Evolutionary conservation across 2,113 vertebrate genomes (phyloP), one percentile per base, ranked within the genome.

Genomic region (Dunckerocampus dactyliophorus): DNA sequence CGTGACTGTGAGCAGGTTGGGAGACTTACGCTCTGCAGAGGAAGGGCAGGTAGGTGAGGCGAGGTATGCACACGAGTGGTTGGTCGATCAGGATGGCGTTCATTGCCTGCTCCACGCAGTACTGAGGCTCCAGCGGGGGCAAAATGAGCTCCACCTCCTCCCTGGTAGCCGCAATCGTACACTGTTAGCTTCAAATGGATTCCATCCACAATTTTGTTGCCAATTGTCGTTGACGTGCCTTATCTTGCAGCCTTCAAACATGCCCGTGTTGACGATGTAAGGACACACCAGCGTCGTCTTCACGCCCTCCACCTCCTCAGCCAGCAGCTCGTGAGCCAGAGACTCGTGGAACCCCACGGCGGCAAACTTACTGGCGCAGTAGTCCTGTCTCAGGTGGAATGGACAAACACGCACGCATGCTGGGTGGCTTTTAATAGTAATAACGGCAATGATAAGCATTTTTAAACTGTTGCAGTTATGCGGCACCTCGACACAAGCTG

Each of bases 311-410:
- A 82, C 37, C n/a, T 85, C 81, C 6, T 86, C 85, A 12, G 85
- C 81, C 61, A 82, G 75, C 72, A 90, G 75, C 65, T 89, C 85
- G 4, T 90, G 87, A 62, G 84, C 84, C 56, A 89, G 61, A 46
- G 89, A 88, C 75, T 92, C 88, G 0, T 89, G 88, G 65, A 89
- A 90, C 10, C 86, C 86, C 57, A 89, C 86, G 6, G 80, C 85
- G 8, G 88, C 87, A 72, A 89, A 92, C 47, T 87, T 88, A 69
- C 88, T 89, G 61, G 89, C 88, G 59, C 88, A 89, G 67, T 90
- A 90, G 68, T 83, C 86, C 88, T 92, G 68, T 57, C 67, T 56
- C 52, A 57, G 46, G 59, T 16, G 28, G 50, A 62, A 65, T 28
- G n/a, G 15, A 50, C 31, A 51, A 43, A 71, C 56, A 47, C 56